Percentiles rank a stretch among this genome's conserved stretches.
Conservation (phyloP, 2,888 invertebrate species). For the Ferrisia virgata region DNA sequence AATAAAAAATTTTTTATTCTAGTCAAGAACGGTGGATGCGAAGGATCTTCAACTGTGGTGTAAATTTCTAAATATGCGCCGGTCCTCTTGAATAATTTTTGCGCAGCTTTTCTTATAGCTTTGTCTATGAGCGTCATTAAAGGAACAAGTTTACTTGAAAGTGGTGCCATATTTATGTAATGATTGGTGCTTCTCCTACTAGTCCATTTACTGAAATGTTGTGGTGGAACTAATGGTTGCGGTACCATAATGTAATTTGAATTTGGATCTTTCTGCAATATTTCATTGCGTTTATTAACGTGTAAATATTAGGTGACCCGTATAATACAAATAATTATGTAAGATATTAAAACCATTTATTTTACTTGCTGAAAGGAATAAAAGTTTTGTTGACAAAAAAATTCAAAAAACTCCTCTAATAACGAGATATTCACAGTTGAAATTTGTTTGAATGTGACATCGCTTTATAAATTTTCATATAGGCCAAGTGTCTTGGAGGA, state of each 20-base stretch:
- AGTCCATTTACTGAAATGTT: background rate
- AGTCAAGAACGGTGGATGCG: too few species aligned
- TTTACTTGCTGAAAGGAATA: too few species aligned
- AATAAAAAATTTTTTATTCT: background rate
- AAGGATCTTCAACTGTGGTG: background rate
- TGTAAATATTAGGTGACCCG: too few species aligned
- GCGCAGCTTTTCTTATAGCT: too few species aligned
- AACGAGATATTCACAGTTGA: too few species aligned
- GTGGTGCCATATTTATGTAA: background rate
- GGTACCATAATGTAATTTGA: background rate
- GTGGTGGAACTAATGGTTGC: background rate
- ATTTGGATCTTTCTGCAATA: background rate
- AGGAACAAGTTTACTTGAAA: background rate
- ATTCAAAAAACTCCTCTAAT: too few species aligned
- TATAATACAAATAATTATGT: too few species aligned
- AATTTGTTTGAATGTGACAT: too few species aligned
- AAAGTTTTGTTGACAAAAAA: too few species aligned
- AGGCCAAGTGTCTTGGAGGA: too few species aligned
- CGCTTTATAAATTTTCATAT: too few species aligned
- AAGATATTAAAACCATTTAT: too few species aligned
- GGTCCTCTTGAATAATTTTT: background rate
- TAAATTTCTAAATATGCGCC: background rate
- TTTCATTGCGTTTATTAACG: background rate
- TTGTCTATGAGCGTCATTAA: background rate
- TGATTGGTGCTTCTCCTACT: background rate